phyloP scores from a whole-genome alignment of 2,113 vertebrate species.

The Halichoeres trimaculatus region DNA sequence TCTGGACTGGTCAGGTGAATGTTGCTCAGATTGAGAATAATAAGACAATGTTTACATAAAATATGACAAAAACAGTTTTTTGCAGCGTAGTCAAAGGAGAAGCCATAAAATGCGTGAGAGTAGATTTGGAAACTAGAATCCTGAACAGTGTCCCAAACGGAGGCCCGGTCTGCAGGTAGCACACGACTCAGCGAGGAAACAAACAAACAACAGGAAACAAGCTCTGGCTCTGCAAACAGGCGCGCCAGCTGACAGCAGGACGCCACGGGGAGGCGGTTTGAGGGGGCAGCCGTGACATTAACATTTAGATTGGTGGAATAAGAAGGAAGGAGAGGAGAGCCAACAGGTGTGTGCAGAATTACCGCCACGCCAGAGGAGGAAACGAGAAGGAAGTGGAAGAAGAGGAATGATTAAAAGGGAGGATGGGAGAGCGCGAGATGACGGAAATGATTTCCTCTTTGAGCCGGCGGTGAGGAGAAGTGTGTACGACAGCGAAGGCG shows the following conservation, averaged over 20 bases:
- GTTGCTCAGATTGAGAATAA: too few relatives aligned
- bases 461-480: constrained; percentile 49
- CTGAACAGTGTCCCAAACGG: too few relatives aligned
- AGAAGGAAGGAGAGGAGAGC: constrained; percentile 23
- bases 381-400: constrained; percentile 47
- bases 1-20: too few relatives aligned
- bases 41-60: too few relatives aligned
- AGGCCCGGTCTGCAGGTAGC: constrained; percentile 30
- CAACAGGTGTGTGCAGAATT: constrained; percentile 69
- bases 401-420: constrained; percentile 47
- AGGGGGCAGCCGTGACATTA: constrained; percentile 61
- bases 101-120: too few relatives aligned
- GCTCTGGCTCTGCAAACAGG: constrained; percentile 24
- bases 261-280: not conserved
- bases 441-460: constrained; percentile 59
- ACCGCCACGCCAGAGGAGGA: constrained; percentile 45
- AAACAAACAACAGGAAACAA: constrained; percentile 34
- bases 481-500: constrained; percentile 50
- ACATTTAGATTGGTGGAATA: constrained; percentile 76
- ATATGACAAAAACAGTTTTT: too few relatives aligned
- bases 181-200: constrained; percentile 24
- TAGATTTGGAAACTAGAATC: too few relatives aligned
- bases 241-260: constrained; percentile 4
- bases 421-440: constrained; percentile 23
- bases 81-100: too few relatives aligned